Evolutionary conservation across 1,140 invertebrate genomes (phyloP).

Genomic region (Ostrea denselamellosa): DNA sequence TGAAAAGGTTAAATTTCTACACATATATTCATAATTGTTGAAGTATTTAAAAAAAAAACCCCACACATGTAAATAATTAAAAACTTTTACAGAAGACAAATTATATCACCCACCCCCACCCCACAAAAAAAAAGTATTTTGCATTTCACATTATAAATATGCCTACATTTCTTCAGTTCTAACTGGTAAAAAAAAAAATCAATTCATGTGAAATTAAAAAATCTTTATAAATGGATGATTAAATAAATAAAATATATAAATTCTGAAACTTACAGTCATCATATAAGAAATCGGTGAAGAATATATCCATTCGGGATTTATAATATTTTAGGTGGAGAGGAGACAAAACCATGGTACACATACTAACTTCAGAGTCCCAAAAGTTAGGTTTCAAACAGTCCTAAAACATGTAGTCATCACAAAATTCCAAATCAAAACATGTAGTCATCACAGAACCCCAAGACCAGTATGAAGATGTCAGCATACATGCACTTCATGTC

Average conservation of each 20-base stretch:
- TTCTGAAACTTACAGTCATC: neutral
- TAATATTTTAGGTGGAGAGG: neutral
- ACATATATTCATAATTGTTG: no score
- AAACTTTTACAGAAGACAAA: no score
- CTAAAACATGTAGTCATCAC: neutral
- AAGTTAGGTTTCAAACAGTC: neutral
- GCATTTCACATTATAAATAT: no score
- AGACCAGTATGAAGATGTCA: neutral
- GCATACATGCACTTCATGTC: neutral
- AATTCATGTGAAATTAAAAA: no score
- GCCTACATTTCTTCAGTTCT: no score
- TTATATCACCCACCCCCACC: no score
- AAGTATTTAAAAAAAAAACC: no score
- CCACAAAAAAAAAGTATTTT: no score
- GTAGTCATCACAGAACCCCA: neutral
- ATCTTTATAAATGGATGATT: no score
- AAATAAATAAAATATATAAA: neutral
- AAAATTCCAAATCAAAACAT: neutral
- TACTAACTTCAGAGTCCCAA: neutral
- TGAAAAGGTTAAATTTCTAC: no score
- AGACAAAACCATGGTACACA: neutral
- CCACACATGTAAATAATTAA: no score
- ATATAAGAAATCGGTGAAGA: conserved; percentile 11
- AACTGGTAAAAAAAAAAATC: no score
- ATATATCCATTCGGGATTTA: neutral